phyloP scores from a whole-genome alignment of 2,888 invertebrate species.

The Formica aserva region DNA sequence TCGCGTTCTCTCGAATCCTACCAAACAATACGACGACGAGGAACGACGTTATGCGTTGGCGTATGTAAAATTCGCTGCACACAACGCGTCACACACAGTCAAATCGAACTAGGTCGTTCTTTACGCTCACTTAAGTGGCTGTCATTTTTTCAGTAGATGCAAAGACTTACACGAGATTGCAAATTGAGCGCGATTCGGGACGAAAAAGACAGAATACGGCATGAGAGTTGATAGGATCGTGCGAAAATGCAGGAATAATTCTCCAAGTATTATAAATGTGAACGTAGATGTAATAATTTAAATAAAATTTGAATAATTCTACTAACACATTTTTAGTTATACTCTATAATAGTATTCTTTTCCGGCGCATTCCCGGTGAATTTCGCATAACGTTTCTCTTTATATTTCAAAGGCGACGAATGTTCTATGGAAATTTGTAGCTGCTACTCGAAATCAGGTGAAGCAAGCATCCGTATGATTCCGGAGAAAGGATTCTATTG shows the following conservation, averaged over 20 bases:
- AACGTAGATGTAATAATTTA: neutral
- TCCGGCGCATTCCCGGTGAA: slow-evolving; percentile 22
- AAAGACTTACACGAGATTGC: neutral
- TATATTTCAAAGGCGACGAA: slow-evolving; percentile 71
- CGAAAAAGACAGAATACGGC: neutral
- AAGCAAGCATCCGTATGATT: slow-evolving; percentile 68
- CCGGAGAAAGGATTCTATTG: slow-evolving; percentile 72
- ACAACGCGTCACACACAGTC: neutral
- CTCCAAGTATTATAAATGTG: slow-evolving; percentile 21
- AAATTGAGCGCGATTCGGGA: neutral
- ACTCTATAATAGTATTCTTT: slow-evolving; percentile 1
- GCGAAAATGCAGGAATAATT: slow-evolving; percentile 10
- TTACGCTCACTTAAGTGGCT: slow-evolving; percentile 14
- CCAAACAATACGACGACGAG: slow-evolving; percentile 66
- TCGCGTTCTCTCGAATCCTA: slow-evolving; percentile 75
- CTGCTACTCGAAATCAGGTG: slow-evolving; percentile 67
- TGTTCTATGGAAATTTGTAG: slow-evolving; percentile 74
- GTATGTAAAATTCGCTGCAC: slow-evolving; percentile 47
- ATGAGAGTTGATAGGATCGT: neutral
- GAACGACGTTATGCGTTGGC: slow-evolving; percentile 47
- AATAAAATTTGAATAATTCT: slow-evolving; percentile 31
- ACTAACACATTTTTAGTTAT: neutral
- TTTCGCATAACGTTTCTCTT: slow-evolving; percentile 55
- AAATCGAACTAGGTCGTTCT: slow-evolving; percentile 54
- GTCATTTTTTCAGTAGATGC: slow-evolving; percentile 36